phyloP scores from a whole-genome alignment of 2,888 invertebrate species.

The Drosophila imparisetae region DNA sequence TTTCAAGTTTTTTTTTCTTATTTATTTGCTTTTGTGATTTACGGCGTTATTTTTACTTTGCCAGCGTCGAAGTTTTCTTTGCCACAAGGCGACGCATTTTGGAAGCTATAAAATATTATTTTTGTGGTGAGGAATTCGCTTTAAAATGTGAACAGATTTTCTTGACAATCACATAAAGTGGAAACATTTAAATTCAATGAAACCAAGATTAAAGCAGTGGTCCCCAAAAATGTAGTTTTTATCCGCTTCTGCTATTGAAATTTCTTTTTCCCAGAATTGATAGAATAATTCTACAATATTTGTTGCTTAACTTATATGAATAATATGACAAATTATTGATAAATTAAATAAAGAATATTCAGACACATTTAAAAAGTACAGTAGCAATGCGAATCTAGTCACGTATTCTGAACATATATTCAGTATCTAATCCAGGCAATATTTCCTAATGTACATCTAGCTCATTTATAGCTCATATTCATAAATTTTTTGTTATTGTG shows the following conservation, averaged over 20 bases:
- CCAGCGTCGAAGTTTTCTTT: slow-evolving; percentile 18
- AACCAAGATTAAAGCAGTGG: neutral
- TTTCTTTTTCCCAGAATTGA: neutral
- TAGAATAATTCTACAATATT: neutral
- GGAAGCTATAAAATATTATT: slow-evolving; percentile 9
- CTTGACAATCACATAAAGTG: slow-evolving; percentile 9
- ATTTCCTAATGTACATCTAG: neutral
- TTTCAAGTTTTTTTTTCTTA: slow-evolving; percentile 5
- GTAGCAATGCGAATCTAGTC: neutral
- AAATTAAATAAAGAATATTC: neutral
- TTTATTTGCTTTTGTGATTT: slow-evolving; percentile 62
- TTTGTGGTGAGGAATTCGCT: neutral
- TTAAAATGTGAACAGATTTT: slow-evolving; percentile 17
- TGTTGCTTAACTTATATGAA: too few species aligned
- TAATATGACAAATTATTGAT: neutral
- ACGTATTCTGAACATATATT: neutral
- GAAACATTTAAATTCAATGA: neutral
- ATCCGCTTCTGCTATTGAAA: neutral
- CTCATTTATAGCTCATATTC: neutral
- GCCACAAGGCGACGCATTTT: slow-evolving; percentile 9
- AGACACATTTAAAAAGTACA: neutral
- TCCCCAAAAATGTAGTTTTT: neutral
- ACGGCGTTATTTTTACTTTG: slow-evolving; percentile 46
- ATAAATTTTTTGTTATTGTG: neutral
- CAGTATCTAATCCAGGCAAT: neutral